Base-by-base conservation (phyloP, 1,140 invertebrate genomes). In the Anoplolepis gracilipes region DNA sequence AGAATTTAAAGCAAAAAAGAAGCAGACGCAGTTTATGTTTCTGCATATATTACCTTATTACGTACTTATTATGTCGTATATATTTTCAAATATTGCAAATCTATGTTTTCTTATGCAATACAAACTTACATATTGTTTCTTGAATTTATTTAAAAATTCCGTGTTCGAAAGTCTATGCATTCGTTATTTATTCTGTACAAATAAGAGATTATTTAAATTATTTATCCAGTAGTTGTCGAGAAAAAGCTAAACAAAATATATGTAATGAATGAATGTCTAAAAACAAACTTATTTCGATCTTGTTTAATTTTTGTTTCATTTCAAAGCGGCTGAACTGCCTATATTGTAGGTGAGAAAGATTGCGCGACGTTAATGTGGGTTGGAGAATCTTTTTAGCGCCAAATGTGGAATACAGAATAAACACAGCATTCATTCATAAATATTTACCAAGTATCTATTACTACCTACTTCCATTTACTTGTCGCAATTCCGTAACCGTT, bases 1-100 rank as follows among this genome's bases (percentile, higher is more conserved):
- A 36, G 11, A 33, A 19, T 81, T 42, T 81, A 46, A 70, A 33
- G 13, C 67, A 33, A 81, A 25, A 57, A 81, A 57, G 36, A 61
- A 10, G 16, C 22, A 6, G 7, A 33, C 4, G 4, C 22, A 25
- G n/a, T n/a, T 1, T 25, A 7, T 72, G 36, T 30, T 4, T 33
- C 11, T 25, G 22, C 53, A 39, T 59, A 75, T 57, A 57, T 36
- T 55, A 75, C 3, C 33, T 75, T 75, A 39, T n/a, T n/a, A 0
- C 30, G 46, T 28, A 5, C 16, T 49, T 49, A n/a, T 19, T 16
- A 33, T 25, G 36, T 25, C 1, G 4, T 13, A 25, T 11, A 59
- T 39, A 62, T 16, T 33, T 39, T 59, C 13, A 39, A 59, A 46
- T 36, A 39, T 28, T 33, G 5, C 53, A 33, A 4, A n/a, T 57